phyloP scores from a whole-genome alignment of 2,888 invertebrate genomes.

The Catocala sponsa region DNA sequence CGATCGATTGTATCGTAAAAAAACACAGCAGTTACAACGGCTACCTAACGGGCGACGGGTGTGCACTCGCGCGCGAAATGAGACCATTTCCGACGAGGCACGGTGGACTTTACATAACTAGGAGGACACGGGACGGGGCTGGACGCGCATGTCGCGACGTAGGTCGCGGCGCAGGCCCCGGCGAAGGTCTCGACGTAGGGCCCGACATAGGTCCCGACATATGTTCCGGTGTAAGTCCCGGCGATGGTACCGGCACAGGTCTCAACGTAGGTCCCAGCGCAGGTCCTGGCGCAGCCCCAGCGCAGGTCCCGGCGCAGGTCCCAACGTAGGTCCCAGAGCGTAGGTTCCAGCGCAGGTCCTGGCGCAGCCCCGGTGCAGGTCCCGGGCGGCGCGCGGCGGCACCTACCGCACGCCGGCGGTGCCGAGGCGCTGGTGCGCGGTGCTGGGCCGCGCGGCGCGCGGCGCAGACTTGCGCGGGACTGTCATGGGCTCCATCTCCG shows the following conservation, averaged over 20 bases:
- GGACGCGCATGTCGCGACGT: slow-evolving; percentile 3
- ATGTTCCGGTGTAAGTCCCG: too few relatives aligned
- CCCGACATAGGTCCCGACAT: too few relatives aligned
- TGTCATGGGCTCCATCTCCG: slow-evolving; percentile 56
- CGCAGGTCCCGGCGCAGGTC: slow-evolving; percentile 1
- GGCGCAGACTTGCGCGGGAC: slow-evolving; percentile 54
- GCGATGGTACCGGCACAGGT: background rate
- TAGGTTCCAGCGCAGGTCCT: slow-evolving; percentile 1
- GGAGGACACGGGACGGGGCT: slow-evolving; percentile 1
- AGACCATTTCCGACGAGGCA: slow-evolving; percentile 43
- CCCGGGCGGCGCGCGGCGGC: background rate
- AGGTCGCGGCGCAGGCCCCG: slow-evolving; percentile 3
- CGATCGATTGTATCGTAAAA: slow-evolving; percentile 40
- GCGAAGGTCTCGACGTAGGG: slow-evolving; percentile 3
- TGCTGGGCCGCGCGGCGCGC: slow-evolving; percentile 55
- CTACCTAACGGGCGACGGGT: background rate
- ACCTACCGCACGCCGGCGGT: slow-evolving; percentile 71
- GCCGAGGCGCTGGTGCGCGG: slow-evolving; percentile 64
- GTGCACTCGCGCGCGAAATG: slow-evolving; percentile 36
- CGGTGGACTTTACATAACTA: background rate
- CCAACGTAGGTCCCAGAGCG: background rate
- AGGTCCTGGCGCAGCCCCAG: too few relatives aligned
- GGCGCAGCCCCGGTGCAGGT: slow-evolving; percentile 1
- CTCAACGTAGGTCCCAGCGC: background rate
- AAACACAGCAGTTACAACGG: slow-evolving; percentile 30